Base-by-base conservation (phyloP, 2,113 vertebrate genomes). In the Coptodon bakossiorum region DNA sequence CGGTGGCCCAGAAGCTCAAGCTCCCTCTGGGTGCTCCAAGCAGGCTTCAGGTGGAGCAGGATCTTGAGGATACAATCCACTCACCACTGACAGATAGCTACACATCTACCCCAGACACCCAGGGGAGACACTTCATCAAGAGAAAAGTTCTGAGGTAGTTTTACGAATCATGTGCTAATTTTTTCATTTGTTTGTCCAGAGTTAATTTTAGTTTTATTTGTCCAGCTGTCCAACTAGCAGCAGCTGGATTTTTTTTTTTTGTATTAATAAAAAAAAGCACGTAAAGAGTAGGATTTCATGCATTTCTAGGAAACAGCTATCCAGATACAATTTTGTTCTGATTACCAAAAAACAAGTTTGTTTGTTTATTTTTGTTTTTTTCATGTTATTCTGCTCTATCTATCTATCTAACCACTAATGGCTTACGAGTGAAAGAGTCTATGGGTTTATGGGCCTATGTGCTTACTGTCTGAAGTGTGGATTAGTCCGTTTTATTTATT, bases 141-240 rank as follows among this genome's bases (percentile, higher is more conserved):
- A 96, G 96, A 3, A 97, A 97, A 90, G 96, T 97, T 59, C 88
- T 96, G 14, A 95, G 96, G 96, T 96, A 38, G 7, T 27, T 36
- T 16, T 9, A 14, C 7, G n/a, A 78, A 19, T 50, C 3, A 4
- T 78, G 24, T 31, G 43, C 9, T 4, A 48, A 50, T 78, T 0
- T 50, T 19, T 48, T 50, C 6, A 78, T 31, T 78, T 78, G 9
- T 78, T 78, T n/a, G 6, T 48, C 16, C 7, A 45, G 22, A 45
- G 38, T 52, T 38, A 22, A 40, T 54, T 57, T 81, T 81, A 16
- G 22, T 81, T 57, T 57, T 9, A 34, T 34, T 61, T 68, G 12
- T 48, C n/a, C n/a, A n/a, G n/a, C 34, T 43, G 3, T 43, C 4
- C 19, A 45, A 31, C 17, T 19, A n/a, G 36, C 6, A n/a, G 7